Base-by-base conservation (phyloP, 2,888 invertebrate genomes). In the Andricus quercusramuli region DNA sequence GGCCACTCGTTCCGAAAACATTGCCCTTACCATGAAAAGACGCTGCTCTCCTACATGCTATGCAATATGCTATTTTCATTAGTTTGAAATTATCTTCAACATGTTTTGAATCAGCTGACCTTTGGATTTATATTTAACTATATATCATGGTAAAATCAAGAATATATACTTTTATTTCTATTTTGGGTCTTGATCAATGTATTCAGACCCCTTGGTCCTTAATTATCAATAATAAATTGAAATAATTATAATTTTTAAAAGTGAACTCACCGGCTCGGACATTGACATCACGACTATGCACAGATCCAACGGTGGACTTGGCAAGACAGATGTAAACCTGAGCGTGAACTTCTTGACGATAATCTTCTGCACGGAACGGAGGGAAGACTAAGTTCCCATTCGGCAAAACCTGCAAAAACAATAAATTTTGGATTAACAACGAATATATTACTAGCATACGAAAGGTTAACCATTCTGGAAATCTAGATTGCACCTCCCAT, bases 361-460 rank as follows among this genome's bases (percentile, higher is more conserved):
- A 98, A 92, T 97, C 97, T 93, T 97, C 97, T 78, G 98, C 98
- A 82, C 98, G 96, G 95, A 99, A 99, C 56, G 98, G 98, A 82
- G 98, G 98, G 93, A 99, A 98, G 78, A 98, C 97, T 89, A 99
- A 94, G 91, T 98, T 98, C 90, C 98, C 98, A 93, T 98, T 98
- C 79, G 97, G 96, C 89, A 97, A 93, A 81, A 97, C 96, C 95
- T 97, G 92, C 22, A 47, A 15, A 41, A 74, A 5, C 11, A 51
- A 51, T 25, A 15, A 0, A 47, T 47, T 47, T 15, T 47, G 3
- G 1, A 15, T 47, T 47, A 51, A 67, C 20, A 67, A 41, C 11
- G 41, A 25, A 25, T 32, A 65, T 65, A 65, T 20, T 70, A n/a
- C 17, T 44, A 64, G 65, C 8, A 56, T 74, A 11, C 11, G 32